phyloP scores from a whole-genome alignment of 2,888 invertebrate genomes.

The Mesochorus sp. region DNA sequence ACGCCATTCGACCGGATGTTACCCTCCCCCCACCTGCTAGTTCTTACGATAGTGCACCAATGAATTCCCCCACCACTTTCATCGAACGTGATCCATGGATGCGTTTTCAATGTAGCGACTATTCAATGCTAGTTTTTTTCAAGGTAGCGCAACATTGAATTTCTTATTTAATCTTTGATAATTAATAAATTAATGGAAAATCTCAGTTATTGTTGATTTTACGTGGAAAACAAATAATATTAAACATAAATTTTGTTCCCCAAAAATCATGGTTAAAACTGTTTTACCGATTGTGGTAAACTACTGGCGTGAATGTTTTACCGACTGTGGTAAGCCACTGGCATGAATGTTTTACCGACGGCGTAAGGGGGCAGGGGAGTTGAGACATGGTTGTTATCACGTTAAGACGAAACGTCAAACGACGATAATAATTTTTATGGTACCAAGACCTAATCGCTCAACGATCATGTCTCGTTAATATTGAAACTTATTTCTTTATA shows the following conservation, averaged over 20 bases:
- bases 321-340: neutral
- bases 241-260: no score
- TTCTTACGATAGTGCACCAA: neutral
- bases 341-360: neutral
- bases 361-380: neutral
- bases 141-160: no score
- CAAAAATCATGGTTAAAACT: no score
- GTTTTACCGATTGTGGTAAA: no score
- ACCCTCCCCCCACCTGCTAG: constrained; percentile 55
- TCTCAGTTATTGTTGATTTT: no score
- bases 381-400: constrained; percentile 6
- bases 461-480: neutral
- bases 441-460: neutral
- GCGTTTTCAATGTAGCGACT: no score
- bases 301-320: neutral
- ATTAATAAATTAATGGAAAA: no score
- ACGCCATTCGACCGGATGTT: constrained; percentile 80
- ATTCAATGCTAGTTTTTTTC: no score
- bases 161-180: no score
- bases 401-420: constrained; percentile 46
- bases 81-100: neutral
- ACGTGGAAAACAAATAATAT: no score
- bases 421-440: constrained; percentile 30
- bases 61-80: neutral
- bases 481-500: no score